Evolutionary conservation across 2,888 invertebrate species (phyloP), one percentile per base, ranked within the genome.

Genomic region (Dascillus cervinus): DNA sequence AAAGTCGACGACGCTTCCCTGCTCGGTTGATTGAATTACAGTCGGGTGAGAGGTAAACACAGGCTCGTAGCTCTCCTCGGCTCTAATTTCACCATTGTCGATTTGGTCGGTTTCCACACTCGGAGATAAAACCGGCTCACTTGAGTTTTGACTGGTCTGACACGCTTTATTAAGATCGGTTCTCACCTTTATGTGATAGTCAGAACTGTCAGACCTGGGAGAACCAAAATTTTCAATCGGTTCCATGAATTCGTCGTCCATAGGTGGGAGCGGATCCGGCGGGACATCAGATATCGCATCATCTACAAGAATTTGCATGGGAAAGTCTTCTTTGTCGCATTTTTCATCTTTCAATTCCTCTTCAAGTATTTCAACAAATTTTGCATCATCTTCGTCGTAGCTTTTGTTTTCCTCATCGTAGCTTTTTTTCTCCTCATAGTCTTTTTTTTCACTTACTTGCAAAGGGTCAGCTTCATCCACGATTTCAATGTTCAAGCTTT

Each of bases 121-220:
- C 4, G 8, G 17, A 17, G 5, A 6, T 17, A 4, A 6, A 17
- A 8, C 5, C 8, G 17, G 8, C 8, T 17, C 17, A 17, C 17
- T 8, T 6, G 17, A 17, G 13, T 22, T 11, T 25, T 32, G 32
- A 33, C 54, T 55, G 1, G 64, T 64, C 41, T 64, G 64, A 26
- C 64, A 60, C 3, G 66, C 62, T 49, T 70, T 70, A 45, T 62
- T 64, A 11, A 65, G 52, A 36, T 64, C 61, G 1, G 50, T 52
- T 11, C 53, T 41, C 2, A 54, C 53, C 32, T 53, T 54, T 9
- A 60, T 34, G 11, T 36, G 38, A 33, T 39, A 42, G 8, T 39
- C 46, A 3, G 37, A 41, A 4, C 23, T 28, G 14, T 25, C 33
- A 13, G 33, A 38, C 14, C 27, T 26, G 34, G 48, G 44, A 8